A percentile compares a stretch with the other conserved stretches of the same genome.
Conservation (phyloP, 2,113 vertebrate species). For the Actenoides hombroni region DNA sequence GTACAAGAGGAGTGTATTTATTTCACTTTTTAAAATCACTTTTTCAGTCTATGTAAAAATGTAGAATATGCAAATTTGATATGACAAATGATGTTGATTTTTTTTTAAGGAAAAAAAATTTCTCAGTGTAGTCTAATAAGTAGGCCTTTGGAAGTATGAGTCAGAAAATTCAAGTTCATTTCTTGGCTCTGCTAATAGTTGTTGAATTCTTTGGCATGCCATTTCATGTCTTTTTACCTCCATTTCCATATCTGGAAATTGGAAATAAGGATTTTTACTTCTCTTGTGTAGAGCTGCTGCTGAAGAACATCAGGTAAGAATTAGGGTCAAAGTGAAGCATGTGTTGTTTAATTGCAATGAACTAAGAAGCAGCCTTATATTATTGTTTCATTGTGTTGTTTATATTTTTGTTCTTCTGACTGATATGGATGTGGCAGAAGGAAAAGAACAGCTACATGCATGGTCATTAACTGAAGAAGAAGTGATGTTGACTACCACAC, state of each 20-base stretch:
- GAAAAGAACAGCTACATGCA: background rate
- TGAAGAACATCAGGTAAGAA: background rate
- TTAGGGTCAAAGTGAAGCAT: background rate
- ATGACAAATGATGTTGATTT: background rate
- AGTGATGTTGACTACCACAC: background rate
- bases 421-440: background rate
- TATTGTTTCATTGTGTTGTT: background rate
- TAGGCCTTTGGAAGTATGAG: background rate
- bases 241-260: background rate
- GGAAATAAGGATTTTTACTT: background rate
- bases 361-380: background rate
- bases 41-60: background rate
- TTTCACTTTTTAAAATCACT: background rate
- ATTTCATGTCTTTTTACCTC: background rate
- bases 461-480: background rate
- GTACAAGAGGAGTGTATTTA: background rate
- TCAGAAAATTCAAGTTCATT: background rate
- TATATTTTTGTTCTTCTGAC: background rate
- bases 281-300: background rate
- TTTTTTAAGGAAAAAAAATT: background rate
- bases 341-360: background rate
- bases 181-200: background rate
- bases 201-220: background rate
- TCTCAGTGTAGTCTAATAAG: background rate
- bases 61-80: background rate